phyloP scores from a whole-genome alignment of 2,888 invertebrate species.

The Rhingia campestris region DNA sequence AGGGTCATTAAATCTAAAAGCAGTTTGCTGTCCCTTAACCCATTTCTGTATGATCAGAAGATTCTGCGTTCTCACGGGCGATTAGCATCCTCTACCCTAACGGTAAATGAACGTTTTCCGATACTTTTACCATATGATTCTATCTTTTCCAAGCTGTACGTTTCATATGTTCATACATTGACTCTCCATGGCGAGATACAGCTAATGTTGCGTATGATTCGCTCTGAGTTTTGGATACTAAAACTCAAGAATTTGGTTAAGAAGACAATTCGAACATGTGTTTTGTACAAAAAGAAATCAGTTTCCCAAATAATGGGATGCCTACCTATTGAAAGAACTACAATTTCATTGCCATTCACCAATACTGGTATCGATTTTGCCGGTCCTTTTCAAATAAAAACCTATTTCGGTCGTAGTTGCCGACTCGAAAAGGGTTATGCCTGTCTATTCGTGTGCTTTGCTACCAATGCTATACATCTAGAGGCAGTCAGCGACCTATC shows the following conservation, averaged over 20 bases:
- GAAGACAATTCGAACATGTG: background rate
- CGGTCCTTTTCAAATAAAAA: conserved; percentile 17
- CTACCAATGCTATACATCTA: conserved; percentile 4
- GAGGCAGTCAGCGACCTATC: background rate
- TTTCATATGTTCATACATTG: background rate
- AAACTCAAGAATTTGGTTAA: conserved; percentile 1
- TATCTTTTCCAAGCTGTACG: background rate
- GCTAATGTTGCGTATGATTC: background rate
- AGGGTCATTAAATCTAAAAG: background rate
- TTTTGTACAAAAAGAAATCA: background rate
- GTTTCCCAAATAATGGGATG: background rate
- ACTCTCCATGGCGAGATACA: background rate
- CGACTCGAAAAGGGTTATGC: conserved; percentile 30
- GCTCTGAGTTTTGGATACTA: background rate
- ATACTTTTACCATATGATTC: background rate
- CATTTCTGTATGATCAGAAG: background rate
- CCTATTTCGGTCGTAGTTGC: conserved; percentile 7
- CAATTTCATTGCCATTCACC: background rate
- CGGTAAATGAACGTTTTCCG: background rate
- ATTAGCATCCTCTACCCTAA: background rate
- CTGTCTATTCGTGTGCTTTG: conserved; percentile 31
- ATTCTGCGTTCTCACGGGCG: background rate
- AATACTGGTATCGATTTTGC: conserved; percentile 25
- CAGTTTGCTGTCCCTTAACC: background rate
- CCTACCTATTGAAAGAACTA: background rate